Evolutionary conservation across 2,888 invertebrate genomes (phyloP), one percentile per base, ranked within the genome.

Genomic region (Morinoia aosen): DNA sequence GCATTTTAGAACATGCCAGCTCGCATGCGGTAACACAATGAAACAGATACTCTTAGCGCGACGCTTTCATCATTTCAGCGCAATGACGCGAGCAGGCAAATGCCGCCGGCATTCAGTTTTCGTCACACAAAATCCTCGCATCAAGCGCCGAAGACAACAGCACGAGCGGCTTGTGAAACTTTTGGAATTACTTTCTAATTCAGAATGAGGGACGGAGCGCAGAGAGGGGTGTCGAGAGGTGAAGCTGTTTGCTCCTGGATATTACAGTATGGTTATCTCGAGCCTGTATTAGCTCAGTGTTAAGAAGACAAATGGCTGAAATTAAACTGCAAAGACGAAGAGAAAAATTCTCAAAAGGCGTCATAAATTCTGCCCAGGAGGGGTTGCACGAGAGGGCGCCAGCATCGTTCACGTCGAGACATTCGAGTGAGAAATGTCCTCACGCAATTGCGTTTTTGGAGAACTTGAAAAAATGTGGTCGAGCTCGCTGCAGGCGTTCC

Each of bases 241-340:
- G 48, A 93, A 57, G 93, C 93, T 93, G 93, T 93, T 93, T 93
- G 93, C 93, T n/a, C 57, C 56, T 57, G 93, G 93, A 93, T 93
- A 93, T 93, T 93, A 93, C 93, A 93, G 39, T 93, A 93, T 93
- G 93, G 93, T 93, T 93, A 93, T 93, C 93, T 93, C 33, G 93
- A 57, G 93, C 93, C 58, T 33, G 93, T 93, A 93, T 93, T 93
- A 93, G 93, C 93, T 93, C 93, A 93, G 93, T 93, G 93, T 93
- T 93, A 93, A 93, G 93, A 93, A 93, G 93, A 93, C 93, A 93
- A 93, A 93, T 93, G 93, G 93, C 57, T 93, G 57, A 93, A 93
- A 93, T 93, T 93, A 93, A 93, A 93, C 93, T 93, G 93, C 93
- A 93, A 93, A 93, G 57, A 93, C 93, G 48, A 40, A 39, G 39